phyloP scores from a whole-genome alignment of 2,113 vertebrate genomes.

The Myotis brandtii region DNA sequence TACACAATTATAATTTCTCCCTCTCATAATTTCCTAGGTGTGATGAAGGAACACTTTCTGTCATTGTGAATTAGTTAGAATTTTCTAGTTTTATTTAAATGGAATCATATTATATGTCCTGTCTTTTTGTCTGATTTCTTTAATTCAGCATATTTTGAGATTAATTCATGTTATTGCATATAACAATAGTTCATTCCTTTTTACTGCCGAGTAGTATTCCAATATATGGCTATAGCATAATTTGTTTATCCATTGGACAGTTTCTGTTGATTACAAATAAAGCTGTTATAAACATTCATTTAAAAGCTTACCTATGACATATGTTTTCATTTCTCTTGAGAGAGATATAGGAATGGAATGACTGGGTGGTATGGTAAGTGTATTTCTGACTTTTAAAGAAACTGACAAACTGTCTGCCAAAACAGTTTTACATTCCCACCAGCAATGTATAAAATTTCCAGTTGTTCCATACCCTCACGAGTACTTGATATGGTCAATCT shows the following conservation, averaged over 20 bases:
- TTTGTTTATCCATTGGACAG: background rate
- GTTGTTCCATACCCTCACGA: background rate
- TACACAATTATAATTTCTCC: background rate
- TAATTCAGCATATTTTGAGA: background rate
- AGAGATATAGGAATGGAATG: background rate
- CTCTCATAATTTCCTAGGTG: background rate
- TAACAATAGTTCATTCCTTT: background rate
- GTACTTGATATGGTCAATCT: background rate
- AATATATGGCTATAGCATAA: background rate
- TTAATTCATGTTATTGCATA: background rate
- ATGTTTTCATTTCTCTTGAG: background rate
- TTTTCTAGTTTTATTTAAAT: background rate
- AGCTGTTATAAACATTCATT: background rate
- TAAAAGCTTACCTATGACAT: background rate
- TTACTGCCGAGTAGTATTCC: background rate
- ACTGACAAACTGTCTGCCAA: background rate
- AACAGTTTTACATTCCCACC: background rate
- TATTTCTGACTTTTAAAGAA: background rate
- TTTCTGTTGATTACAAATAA: background rate
- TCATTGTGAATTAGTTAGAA: background rate
- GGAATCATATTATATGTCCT: background rate
- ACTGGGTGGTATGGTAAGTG: background rate
- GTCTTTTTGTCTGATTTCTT: background rate
- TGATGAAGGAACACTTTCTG: background rate
- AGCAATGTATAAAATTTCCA: background rate